These are phyloP conservation scores for Anneissia japonica DNA, from an alignment of 35 echinoderm and acorn worm genomes.

Conservation along the genomic window DNA sequence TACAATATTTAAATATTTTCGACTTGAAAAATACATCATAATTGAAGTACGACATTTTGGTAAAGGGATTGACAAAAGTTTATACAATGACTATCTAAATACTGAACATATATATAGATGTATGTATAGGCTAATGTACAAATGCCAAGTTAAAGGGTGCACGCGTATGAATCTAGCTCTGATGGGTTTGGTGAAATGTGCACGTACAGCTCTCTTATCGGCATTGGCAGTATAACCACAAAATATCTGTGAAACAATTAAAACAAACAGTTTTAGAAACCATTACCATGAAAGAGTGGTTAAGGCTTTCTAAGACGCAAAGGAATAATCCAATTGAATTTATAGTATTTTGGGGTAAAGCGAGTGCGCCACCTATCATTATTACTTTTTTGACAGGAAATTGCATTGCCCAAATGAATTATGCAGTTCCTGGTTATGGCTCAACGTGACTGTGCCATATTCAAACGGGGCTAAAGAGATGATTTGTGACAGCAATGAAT, in stretches of 20 bases:
- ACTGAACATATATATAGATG: too few relatives aligned
- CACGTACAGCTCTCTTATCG: background rate
- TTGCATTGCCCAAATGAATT: background rate
- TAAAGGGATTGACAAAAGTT: too few relatives aligned
- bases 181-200: background rate
- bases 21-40: too few relatives aligned
- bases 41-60: too few relatives aligned
- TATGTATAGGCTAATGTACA: background rate
- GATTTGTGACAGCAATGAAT: background rate
- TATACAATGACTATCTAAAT: too few relatives aligned
- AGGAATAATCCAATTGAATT: background rate
- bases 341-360: background rate
- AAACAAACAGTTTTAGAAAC: background rate
- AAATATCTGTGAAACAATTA: background rate
- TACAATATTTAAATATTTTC: too few relatives aligned
- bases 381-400: background rate
- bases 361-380: background rate
- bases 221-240: background rate
- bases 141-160: background rate
- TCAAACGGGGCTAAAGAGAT: background rate
- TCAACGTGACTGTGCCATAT: background rate
- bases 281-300: too few relatives aligned
- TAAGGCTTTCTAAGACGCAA: background rate
- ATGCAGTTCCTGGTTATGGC: background rate
- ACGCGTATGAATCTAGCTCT: background rate